Base-by-base conservation (phyloP, 2,113 vertebrate species). In the Puntigrus tetrazona region DNA sequence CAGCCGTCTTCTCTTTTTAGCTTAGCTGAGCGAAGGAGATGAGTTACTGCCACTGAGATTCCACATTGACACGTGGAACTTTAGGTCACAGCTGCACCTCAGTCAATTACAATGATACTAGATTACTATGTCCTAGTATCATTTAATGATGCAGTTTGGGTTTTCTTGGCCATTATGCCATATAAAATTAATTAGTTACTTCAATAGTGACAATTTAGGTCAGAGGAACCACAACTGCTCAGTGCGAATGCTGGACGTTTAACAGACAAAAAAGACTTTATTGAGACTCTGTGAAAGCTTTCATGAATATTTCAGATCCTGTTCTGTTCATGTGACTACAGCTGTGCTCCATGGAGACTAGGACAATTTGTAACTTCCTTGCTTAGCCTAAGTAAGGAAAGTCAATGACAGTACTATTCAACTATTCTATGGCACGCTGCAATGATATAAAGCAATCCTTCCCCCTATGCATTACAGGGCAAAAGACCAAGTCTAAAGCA, bases 251-350 rank as follows among this genome's bases (percentile, higher is more conserved):
- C 8, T 11, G 65, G 34, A 18, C 38, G 65, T 8, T 34, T 36
- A 69, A 69, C 65, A 20, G 18, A n/a, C n/a, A 3, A n/a, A 70
- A 34, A 11, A 43, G 69, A 11, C 47, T 77, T 77, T 13, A 77
- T 34, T 34, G 18, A 77, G 29, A 13, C 50, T 75, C 14, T 52
- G 45, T 11, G 75, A 38, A 34, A 7, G 29, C 74, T n/a, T 73
- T 27, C 36, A 78, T 78, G 55, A 61, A 78, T 78, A 61, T 78
- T 78, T 27, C 31, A 61, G 76, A 41, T 78, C 76, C 22, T 41
- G 76, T 36, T 38, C 31, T 61, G 76, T 78, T 61, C 31, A 57
- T 78, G 75, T 55, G 22, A 18, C 36, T 27, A 59, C 76, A 78
- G 34, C 13, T 61, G 55, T 22, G 55, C n/a, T 79, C 36, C 38